These are phyloP conservation scores for Penaeus chinensis DNA, from an alignment of 1,140 invertebrate species.

Conservation along the genomic window DNA sequence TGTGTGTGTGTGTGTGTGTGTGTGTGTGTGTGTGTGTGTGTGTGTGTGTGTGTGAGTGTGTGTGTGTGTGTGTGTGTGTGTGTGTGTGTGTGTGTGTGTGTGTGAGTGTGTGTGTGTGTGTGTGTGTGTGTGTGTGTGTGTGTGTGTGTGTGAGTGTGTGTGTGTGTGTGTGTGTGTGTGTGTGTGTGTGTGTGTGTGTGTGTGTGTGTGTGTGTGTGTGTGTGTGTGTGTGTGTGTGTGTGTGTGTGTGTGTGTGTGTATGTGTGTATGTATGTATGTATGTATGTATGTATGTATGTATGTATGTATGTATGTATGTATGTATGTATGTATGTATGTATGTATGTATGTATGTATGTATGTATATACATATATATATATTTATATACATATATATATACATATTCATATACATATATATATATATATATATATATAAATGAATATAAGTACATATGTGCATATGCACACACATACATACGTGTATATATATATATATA, in stretches of 20 bases:
- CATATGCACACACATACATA: not conserved
- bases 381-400: not conserved
- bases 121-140: not conserved
- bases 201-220: not conserved
- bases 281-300: not conserved
- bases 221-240: not conserved
- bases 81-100: not conserved
- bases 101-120: not conserved
- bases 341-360: constrained; percentile 5
- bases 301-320: not conserved
- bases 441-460: not conserved
- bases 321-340: not conserved
- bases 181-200: not conserved
- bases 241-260: not conserved
- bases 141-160: not conserved
- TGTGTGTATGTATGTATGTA: too few species aligned
- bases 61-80: not conserved
- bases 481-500: not conserved
- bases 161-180: not conserved
- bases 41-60: not conserved
- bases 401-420: not conserved
- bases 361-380: not conserved
- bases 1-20: not conserved
- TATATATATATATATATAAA: not conserved
- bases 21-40: not conserved